Base-by-base conservation (phyloP, 2,888 invertebrate species). In the Trachelus tabidus region DNA sequence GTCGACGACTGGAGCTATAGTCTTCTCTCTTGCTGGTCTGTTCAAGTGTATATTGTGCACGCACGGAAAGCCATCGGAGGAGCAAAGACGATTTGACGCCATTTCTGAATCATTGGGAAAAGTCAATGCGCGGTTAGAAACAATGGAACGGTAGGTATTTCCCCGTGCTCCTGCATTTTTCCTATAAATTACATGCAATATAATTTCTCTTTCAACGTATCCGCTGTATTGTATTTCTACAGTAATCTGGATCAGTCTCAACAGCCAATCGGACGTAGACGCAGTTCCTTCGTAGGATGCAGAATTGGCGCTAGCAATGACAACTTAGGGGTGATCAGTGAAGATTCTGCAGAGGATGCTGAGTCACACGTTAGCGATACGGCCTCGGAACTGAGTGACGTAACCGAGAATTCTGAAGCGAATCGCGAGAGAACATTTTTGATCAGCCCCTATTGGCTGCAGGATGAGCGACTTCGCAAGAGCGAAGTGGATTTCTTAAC, bases 401-500 rank as follows among this genome's bases (percentile, higher is more conserved):
- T 34, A n/a, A 73, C 35, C 69, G 68, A 77, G 37, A 68, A 40
- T n/a, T 31, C 75, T 4, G 77, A 78, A 33, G 40, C 9, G 12
- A 34, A 69, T 69, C 75, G 71, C 76, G 75, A 78, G 31, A 90
- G 93, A n/a, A 93, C 94, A 75, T 93, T 93, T 78, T 91, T 94
- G 12, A 92, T 94, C 75, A 93, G 93, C 84, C 94, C 94, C 0
- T 92, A 91, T 81, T 97, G 96, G 97, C 92, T 96, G 68, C 95
- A 95, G 83, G 95, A 96, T 85, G 93, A 94, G 34, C 93, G 93
- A 35, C 90, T 97, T 15, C 93, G 93, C 73, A 93, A 94, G 80
- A 95, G 96, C 0, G 94, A 94, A 75, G 93, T 95, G 3, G 94
- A 94, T 69, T 94, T 94, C 85, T 91, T 97, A 69, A 92, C 94